phyloP scores from a whole-genome alignment of 2,888 invertebrate species.

The Acanthococcus lagerstroemiae region DNA sequence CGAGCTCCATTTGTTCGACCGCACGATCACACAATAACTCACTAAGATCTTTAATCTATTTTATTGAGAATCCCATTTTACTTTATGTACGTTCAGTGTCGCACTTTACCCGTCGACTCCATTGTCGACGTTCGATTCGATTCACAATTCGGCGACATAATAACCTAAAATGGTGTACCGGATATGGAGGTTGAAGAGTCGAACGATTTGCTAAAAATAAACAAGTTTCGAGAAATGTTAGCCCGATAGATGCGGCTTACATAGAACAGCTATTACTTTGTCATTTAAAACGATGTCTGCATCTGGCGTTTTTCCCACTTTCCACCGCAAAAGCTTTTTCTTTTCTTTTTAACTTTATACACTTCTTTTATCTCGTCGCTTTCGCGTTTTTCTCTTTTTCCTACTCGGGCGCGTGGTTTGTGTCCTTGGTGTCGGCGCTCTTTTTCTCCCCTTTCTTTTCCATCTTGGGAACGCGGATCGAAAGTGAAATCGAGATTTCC shows the following conservation, averaged over 20 bases:
- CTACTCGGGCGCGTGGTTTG: neutral
- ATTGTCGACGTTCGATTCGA: neutral
- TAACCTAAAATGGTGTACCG: neutral
- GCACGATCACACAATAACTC: too few relatives aligned
- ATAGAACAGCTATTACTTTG: conserved; percentile 25
- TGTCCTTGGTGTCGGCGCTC: neutral
- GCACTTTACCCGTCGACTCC: too few relatives aligned
- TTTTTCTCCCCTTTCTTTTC: too few relatives aligned
- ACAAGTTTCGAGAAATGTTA: conserved; percentile 15
- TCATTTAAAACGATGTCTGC: conserved; percentile 28
- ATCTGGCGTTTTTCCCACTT: conserved; percentile 27
- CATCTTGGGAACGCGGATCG: neutral
- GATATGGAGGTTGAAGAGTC: neutral
- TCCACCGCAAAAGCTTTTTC: conserved; percentile 1
- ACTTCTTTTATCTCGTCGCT: neutral
- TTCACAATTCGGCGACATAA: neutral
- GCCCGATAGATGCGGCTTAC: conserved; percentile 17
- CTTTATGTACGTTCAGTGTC: too few relatives aligned
- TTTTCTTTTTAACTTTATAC: neutral
- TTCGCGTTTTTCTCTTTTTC: neutral
- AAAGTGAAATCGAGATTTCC: neutral
- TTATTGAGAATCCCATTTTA: too few relatives aligned
- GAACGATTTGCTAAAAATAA: conserved; percentile 9
- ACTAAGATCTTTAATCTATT: too few relatives aligned
- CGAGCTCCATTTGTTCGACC: too few relatives aligned